Evolutionary conservation across 2,888 invertebrate genomes (phyloP).

Genomic region (Eupithecia dodoneata): DNA sequence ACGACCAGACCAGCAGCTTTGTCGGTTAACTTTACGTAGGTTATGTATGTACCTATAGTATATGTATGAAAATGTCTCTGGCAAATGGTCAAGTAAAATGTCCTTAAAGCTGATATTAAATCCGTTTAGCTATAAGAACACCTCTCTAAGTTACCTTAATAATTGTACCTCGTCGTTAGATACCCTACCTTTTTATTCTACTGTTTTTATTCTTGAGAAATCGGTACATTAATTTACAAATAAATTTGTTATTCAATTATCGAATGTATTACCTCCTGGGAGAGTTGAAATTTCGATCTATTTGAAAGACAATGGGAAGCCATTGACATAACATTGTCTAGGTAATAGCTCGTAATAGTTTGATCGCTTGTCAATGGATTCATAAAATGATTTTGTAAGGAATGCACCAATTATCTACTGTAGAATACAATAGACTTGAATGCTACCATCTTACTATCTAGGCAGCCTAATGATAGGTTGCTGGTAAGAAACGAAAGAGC

Average conservation of each 20-base stretch:
- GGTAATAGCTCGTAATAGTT: conserved; percentile 22
- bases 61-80: not conserved
- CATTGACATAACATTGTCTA: conserved; percentile 25
- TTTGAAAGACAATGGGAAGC: conserved; percentile 38
- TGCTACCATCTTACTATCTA: conserved; percentile 18
- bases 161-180: not conserved
- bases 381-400: conserved; percentile 26
- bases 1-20: not conserved
- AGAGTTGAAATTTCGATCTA: conserved; percentile 32
- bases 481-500: conserved; percentile 17
- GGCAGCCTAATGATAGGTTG: conserved; percentile 26
- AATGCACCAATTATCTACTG: conserved; percentile 26
- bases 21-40: not conserved
- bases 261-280: conserved; percentile 5
- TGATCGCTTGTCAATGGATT: conserved; percentile 29
- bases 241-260: not conserved
- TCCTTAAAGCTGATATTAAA: not conserved
- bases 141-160: not conserved
- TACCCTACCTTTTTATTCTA: not conserved
- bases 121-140: not conserved
- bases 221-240: not conserved
- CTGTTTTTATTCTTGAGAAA: not conserved
- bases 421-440: conserved; percentile 28
- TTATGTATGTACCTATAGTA: too few species aligned
- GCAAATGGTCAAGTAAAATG: not conserved